phyloP scores from a whole-genome alignment of 2,113 vertebrate species.

The Amia ocellicauda region DNA sequence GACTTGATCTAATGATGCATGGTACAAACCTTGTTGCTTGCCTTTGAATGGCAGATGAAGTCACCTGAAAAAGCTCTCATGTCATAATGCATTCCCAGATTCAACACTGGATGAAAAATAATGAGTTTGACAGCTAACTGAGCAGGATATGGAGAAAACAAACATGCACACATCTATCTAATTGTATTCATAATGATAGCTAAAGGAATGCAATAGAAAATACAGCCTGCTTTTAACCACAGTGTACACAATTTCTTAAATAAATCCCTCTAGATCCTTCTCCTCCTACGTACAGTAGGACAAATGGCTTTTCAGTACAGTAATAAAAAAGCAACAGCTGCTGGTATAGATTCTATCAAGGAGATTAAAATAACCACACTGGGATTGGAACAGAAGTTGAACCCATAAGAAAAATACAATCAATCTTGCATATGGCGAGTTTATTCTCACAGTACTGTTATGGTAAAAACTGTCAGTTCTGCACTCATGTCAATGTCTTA shows the following conservation, averaged over 20 bases:
- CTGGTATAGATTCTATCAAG: neutral
- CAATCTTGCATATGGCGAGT: too few species aligned
- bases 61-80: too few species aligned
- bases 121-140: neutral
- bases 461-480: too few species aligned
- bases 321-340: slow-evolving; percentile 2
- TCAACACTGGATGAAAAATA: neutral
- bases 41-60: too few species aligned
- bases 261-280: neutral
- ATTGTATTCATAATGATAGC: neutral
- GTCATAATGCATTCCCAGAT: too few species aligned
- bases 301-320: neutral
- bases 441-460: too few species aligned
- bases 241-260: neutral
- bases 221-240: neutral
- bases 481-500: too few species aligned
- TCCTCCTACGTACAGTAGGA: neutral
- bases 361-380: neutral
- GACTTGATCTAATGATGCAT: too few species aligned
- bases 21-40: too few species aligned
- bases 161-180: neutral
- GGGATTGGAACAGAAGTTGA: neutral
- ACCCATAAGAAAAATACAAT: too few species aligned
- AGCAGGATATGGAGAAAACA: neutral
- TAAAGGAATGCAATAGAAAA: neutral